phyloP scores from a whole-genome alignment of 2,888 invertebrate species.

The Chaitophorus viminalis region DNA sequence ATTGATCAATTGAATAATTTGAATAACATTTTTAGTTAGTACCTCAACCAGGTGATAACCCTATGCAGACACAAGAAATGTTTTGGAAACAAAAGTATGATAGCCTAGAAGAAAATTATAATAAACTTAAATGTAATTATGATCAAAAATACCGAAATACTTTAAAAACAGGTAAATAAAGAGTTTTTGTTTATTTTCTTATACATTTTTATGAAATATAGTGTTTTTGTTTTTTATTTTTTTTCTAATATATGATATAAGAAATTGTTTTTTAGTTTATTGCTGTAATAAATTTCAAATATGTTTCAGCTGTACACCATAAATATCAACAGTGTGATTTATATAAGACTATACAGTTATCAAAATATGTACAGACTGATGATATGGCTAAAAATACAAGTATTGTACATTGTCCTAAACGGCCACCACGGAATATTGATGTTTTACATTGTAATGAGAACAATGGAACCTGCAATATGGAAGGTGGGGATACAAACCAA shows the following conservation, averaged over 20 bases:
- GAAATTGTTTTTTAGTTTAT: no score
- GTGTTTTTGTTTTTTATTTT: neutral
- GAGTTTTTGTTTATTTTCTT: neutral
- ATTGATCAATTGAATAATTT: neutral
- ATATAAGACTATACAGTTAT: neutral
- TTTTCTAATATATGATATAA: no score
- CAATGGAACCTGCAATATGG: neutral
- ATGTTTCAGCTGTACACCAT: slow-evolving; percentile 45
- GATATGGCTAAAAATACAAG: neutral
- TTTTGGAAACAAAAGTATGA: slow-evolving; percentile 54
- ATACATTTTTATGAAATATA: neutral
- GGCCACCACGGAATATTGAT: neutral
- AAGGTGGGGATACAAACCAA: slow-evolving; percentile 1
- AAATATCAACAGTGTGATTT: slow-evolving; percentile 50
- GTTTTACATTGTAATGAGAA: neutral
- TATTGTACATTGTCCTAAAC: slow-evolving; percentile 1
- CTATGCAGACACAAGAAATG: slow-evolving; percentile 60
- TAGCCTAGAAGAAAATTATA: slow-evolving; percentile 40
- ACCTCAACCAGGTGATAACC: slow-evolving; percentile 41
- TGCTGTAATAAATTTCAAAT: neutral
- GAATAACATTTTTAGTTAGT: slow-evolving; percentile 29
- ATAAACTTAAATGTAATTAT: slow-evolving; percentile 23
- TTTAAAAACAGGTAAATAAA: slow-evolving; percentile 32
- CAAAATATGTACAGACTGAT: slow-evolving; percentile 35
- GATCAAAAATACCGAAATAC: neutral